Evolutionary conservation across 2,888 invertebrate species (phyloP).

Genomic region (Leptinotarsa juncta): DNA sequence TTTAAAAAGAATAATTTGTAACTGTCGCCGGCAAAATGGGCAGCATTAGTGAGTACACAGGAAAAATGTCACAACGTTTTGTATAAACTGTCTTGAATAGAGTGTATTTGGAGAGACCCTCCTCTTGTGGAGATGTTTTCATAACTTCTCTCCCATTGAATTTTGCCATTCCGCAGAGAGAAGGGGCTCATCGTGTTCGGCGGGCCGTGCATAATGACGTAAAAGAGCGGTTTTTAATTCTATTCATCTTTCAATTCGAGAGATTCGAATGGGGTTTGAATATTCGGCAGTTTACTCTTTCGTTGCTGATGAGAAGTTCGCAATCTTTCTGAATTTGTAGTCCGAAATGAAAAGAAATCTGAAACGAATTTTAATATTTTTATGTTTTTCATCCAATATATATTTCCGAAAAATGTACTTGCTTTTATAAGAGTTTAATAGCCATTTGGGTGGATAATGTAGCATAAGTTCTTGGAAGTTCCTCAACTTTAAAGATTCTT

Average conservation of each 20-base stretch:
- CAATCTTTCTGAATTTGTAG: too few relatives aligned
- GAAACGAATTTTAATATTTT: too few relatives aligned
- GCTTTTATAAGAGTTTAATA: too few relatives aligned
- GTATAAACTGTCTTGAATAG: constrained; percentile 49
- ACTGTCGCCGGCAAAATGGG: constrained; percentile 54
- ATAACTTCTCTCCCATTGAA: constrained; percentile 48
- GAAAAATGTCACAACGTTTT: constrained; percentile 53
- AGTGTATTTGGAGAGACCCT: constrained; percentile 45
- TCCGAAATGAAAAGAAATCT: too few relatives aligned
- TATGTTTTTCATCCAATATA: too few relatives aligned
- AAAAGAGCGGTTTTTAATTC: constrained; percentile 35
- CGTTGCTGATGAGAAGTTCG: background rate
- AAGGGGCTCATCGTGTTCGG: constrained; percentile 30
- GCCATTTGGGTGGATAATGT: too few relatives aligned
- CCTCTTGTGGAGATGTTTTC: constrained; percentile 46
- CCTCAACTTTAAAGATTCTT: too few relatives aligned
- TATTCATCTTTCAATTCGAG: constrained; percentile 27
- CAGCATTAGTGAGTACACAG: constrained; percentile 56
- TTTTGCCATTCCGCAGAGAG: constrained; percentile 35
- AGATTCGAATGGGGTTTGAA: background rate
- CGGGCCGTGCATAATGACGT: constrained; percentile 22
- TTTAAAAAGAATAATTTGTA: constrained; percentile 57
- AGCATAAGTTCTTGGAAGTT: too few relatives aligned
- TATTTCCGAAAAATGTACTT: too few relatives aligned
- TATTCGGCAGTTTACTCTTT: background rate